Percentiles rank a stretch among this genome's conserved stretches.
These are phyloP conservation scores for Struthidea cinerea DNA, from an alignment of 2,113 vertebrate genomes.

Conservation along the genomic window DNA sequence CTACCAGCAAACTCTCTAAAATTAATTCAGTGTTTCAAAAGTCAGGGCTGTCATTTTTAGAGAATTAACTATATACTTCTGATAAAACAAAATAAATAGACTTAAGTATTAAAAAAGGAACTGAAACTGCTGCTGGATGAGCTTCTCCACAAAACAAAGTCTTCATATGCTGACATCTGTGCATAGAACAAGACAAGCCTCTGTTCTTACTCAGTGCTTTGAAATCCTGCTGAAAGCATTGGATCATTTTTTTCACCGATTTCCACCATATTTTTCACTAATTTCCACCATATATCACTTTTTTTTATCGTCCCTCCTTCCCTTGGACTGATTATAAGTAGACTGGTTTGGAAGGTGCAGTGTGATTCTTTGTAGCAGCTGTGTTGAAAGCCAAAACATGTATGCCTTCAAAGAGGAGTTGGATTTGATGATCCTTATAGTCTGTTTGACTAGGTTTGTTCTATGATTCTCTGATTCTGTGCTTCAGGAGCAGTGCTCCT, in stretches of 20 bases:
- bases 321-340: not conserved
- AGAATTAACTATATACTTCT: not conserved
- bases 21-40: not conserved
- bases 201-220: not conserved
- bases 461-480: not conserved
- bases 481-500: not conserved
- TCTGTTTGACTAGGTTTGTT: not conserved
- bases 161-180: not conserved
- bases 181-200: not conserved
- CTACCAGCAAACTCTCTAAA: not conserved
- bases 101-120: not conserved
- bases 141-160: not conserved
- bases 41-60: not conserved
- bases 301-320: rapidly evolving
- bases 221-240: not conserved
- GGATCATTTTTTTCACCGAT: not conserved
- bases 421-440: not conserved
- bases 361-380: not conserved
- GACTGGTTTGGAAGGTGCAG: not conserved
- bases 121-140: not conserved
- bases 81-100: not conserved
- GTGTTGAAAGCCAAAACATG: constrained; percentile 10
- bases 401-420: not conserved
- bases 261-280: not conserved
- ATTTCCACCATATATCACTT: not conserved